Conservation (phyloP, 2,888 invertebrate genomes). For the Apamea epomidion region DNA sequence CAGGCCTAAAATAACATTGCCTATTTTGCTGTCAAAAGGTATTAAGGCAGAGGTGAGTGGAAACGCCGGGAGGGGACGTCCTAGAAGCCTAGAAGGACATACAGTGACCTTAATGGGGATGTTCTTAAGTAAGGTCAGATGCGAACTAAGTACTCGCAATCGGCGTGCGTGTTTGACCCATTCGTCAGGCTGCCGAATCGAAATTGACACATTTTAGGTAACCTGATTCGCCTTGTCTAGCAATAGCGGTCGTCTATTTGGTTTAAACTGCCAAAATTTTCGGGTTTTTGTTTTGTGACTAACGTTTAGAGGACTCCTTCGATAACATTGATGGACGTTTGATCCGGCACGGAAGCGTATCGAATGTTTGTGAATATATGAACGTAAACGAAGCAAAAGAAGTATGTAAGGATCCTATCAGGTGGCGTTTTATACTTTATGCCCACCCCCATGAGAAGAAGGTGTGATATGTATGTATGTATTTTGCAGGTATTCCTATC, state of each 20-base stretch:
- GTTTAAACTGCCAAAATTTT: not conserved
- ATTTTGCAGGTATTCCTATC: not conserved
- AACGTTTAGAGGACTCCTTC: not conserved
- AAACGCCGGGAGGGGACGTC: not conserved
- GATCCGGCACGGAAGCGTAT: not conserved
- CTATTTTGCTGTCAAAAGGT: not conserved
- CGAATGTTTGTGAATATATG: not conserved
- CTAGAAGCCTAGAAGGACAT: not conserved
- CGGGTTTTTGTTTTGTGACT: not conserved
- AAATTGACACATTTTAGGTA: not conserved
- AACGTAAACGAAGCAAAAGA: not conserved
- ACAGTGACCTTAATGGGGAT: not conserved
- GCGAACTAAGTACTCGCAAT: not conserved
- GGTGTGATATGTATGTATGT: not conserved
- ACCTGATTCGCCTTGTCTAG: not conserved
- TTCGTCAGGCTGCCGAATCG: not conserved
- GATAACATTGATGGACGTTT: not conserved
- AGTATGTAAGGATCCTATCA: not conserved
- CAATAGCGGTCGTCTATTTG: too few species aligned
- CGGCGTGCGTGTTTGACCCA: not conserved
- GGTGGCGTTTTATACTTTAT: not conserved
- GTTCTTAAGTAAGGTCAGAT: not conserved
- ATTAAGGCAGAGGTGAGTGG: not conserved
- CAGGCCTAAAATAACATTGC: not conserved
- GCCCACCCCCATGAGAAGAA: not conserved